Base-by-base conservation (phyloP, 2,888 invertebrate genomes). In the Polyommatus icarus region DNA sequence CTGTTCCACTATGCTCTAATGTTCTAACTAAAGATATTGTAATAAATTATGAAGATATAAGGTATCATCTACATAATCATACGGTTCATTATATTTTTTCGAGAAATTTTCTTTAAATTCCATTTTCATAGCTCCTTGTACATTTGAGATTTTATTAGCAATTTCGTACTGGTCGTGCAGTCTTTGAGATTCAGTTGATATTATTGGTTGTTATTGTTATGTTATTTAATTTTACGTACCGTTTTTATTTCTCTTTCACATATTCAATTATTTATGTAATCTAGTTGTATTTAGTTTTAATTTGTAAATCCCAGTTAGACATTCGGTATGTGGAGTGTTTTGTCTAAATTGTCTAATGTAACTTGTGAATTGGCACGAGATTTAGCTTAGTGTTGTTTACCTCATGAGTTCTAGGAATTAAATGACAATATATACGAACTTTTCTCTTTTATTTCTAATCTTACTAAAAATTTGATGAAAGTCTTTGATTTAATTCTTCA, bases 341-440 rank as follows among this genome's bases (percentile, higher is more conserved):
- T 79, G 79, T 80, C 57, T 36, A 77, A 73, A 77, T 36, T 59
- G 20, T 77, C 84, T 80, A 80, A 79, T 85, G 80, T 83, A 85
- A 82, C 85, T 85, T 84, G 84, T 87, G 84, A 81, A 90, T 91
- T 92, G 90, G 90, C 90, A 89, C 87, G 82, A 84, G 85, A 89
- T 86, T 90, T 91, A 93, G 91, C 88, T 87, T 92, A 93, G 93
- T 87, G 86, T 91, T 92, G 92, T 93, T 93, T 94, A 93, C 93
- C 93, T 94, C 93, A 94, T 93, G 93, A 92, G 89, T 92, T 93
- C 89, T 94, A 94, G 93, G 89, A 91, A 94, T 89, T 90, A 93
- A 93, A 93, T 87, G 86, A 91, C 88, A 92, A 89, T 91, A 91
- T 92, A 87, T 89, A 86, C 82, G 77, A 77, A 76, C 77, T 18